phyloP scores from a whole-genome alignment of 2,797 vertebrate genomes.

The Muscicapa comitata region DNA sequence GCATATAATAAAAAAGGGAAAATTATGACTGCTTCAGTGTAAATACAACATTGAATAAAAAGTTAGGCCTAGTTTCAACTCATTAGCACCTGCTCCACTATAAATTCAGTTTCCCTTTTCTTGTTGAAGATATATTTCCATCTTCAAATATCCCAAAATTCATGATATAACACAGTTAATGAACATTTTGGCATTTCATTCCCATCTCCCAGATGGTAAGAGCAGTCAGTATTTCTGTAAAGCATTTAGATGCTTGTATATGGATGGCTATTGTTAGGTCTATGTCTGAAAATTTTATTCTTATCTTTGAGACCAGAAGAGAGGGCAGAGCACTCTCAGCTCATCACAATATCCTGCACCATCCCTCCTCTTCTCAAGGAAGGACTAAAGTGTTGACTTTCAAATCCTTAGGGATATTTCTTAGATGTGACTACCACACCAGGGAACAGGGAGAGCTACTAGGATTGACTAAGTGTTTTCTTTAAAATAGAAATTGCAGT shows the following conservation, averaged over 20 bases:
- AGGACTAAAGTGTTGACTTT: not conserved
- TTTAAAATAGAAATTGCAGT: not conserved
- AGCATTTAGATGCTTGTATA: not conserved
- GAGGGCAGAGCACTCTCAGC: not conserved
- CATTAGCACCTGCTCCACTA: accelerated
- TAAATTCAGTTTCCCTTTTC: not conserved
- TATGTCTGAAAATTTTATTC: not conserved
- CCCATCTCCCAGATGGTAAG: not conserved
- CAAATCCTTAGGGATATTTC: not conserved
- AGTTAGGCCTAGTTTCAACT: not conserved
- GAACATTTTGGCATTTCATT: not conserved
- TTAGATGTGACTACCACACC: not conserved
- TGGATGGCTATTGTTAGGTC: not conserved
- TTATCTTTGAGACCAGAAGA: not conserved
- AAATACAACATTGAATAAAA: not conserved
- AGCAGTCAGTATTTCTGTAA: not conserved
- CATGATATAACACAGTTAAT: not conserved
- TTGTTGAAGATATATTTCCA: not conserved
- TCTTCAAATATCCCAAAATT: not conserved
- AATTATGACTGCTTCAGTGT: not conserved
- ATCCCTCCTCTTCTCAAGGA: not conserved
- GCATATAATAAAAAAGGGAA: not conserved
- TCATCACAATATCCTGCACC: not conserved
- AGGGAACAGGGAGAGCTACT: not conserved
- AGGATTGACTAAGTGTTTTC: not conserved